Evolutionary conservation across 2,888 invertebrate species (phyloP).

Genomic region (Harpagoxenus sublaevis): DNA sequence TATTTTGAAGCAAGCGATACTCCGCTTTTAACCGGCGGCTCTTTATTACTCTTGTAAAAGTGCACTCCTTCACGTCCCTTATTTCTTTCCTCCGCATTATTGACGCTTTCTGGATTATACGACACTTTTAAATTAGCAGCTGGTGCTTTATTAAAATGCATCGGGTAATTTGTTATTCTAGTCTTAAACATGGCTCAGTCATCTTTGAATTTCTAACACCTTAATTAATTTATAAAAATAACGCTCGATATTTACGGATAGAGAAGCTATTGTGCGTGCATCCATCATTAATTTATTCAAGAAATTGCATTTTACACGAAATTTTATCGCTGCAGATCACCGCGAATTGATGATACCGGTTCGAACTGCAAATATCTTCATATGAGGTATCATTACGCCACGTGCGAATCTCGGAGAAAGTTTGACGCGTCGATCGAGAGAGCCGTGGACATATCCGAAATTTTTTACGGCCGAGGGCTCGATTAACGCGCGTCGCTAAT

Average conservation of each 20-base stretch:
- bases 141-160: neutral
- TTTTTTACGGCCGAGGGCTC: constrained; percentile 19
- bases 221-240: neutral
- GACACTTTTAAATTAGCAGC: constrained; percentile 9
- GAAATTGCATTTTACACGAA: neutral
- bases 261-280: neutral
- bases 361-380: constrained; percentile 14
- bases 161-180: neutral
- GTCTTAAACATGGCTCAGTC: neutral
- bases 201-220: neutral
- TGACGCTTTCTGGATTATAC: constrained; percentile 8
- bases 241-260: no score
- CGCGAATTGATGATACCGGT: neutral
- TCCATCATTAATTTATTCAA: neutral
- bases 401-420: constrained; percentile 39
- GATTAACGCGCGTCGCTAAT: constrained; percentile 42
- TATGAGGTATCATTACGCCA: constrained; percentile 15
- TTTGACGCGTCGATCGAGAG: constrained; percentile 15
- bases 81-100: neutral
- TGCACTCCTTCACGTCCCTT: neutral
- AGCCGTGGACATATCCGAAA: constrained; percentile 18
- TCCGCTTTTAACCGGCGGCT: neutral
- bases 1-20: neutral
- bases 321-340: neutral
- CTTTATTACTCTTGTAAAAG: constrained; percentile 21